Base-by-base conservation (phyloP, 2,888 invertebrate genomes). In the Lochmaea capreae region DNA sequence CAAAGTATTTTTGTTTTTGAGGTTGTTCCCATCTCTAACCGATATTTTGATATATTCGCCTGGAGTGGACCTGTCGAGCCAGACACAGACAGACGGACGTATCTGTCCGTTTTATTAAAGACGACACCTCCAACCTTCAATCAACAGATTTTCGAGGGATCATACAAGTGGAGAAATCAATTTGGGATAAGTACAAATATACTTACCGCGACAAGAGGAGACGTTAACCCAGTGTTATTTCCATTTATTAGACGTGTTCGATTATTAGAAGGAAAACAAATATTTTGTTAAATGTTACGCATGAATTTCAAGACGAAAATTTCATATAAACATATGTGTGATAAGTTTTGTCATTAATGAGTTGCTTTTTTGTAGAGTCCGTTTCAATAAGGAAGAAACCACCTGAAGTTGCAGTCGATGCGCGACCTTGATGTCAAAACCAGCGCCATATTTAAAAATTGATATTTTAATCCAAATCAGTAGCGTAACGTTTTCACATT, bases 31-130 rank as follows among this genome's bases (percentile, higher is more conserved):
- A 65, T 49, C 65, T 65, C 65, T 65, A 39, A 26, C 11, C 3
- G 12, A 39, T 26, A 49, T 49, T 22, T 22, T 26, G 46, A 65
- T 65, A 26, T 39, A 61, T 61, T 61, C 16, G 52, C 66, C 61
- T 75, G 57, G 69, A 75, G 70, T 70, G 72, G 73, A 70, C 73
- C 75, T 71, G 72, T 52, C 70, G 72, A 67, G 75, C 72, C 62
- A 18, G 67, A 49, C 49, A 16, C 63, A 18, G 42, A 39, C 62
- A 71, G n/a, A 71, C 43, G 42, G 63, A 63, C 65, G 66, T 42
- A 68, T 65, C 54, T 65, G 57, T 12, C 22, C 43, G 22, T 49
- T 49, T 18, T 43, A 43, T 65, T 65, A 18, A 49, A 65, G 65
- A 9, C 54, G 59, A 62, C 58, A 54, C 49, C 46, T 61, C 58